Evolutionary conservation across 2,888 invertebrate genomes (phyloP).

Genomic region (Oscheius sp.): DNA sequence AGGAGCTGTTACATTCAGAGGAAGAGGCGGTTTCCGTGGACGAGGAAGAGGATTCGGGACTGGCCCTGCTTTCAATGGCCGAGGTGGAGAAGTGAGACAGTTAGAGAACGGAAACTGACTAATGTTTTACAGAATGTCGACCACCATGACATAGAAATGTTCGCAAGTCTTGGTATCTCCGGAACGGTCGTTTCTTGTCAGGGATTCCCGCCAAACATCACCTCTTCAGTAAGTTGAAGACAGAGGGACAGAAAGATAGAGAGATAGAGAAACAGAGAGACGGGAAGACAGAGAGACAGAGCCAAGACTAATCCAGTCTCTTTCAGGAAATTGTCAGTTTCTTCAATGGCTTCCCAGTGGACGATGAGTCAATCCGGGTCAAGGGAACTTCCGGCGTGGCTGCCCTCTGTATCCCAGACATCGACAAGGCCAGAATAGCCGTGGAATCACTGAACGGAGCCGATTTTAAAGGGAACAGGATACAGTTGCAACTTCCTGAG

Average conservation of each 20-base stretch:
- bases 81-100: neutral
- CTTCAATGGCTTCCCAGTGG: conserved; percentile 48
- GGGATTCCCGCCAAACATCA: conserved; percentile 51
- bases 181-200: conserved; percentile 51
- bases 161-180: conserved; percentile 35
- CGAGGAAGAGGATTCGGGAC: conserved; percentile 12
- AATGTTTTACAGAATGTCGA: neutral
- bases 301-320: neutral
- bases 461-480: neutral
- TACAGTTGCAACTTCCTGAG: neutral
- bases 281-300: too few relatives aligned
- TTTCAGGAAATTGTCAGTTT: conserved; percentile 44
- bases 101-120: too few relatives aligned
- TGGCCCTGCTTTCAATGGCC: neutral
- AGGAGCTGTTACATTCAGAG: conserved; percentile 8
- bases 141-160: neutral
- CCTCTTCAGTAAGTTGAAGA: conserved; percentile 38
- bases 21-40: conserved; percentile 29
- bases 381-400: conserved; percentile 55
- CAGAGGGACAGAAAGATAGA: too few relatives aligned
- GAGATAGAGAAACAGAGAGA: too few relatives aligned
- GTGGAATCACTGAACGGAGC: conserved; percentile 3
- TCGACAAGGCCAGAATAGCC: conserved; percentile 8
- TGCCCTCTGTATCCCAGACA: conserved; percentile 11
- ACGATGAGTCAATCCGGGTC: conserved; percentile 50